Evolutionary conservation across 2,113 vertebrate genomes (phyloP), one percentile per base, ranked within the genome.

Genomic region (Dromas ardeola): DNA sequence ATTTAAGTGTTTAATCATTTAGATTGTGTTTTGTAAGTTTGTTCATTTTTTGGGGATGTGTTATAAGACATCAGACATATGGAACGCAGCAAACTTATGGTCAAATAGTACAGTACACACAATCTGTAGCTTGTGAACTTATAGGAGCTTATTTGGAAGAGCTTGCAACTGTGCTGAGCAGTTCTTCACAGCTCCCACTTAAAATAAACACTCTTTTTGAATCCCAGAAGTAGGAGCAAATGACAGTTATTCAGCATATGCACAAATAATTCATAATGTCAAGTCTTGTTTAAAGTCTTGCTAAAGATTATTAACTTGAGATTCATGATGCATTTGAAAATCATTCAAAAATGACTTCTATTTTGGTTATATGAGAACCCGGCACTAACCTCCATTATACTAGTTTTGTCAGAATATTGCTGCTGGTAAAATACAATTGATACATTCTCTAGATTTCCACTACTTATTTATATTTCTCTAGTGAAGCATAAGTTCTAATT

Each of bases 171-270:
- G 89, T 82, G 70, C 71, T 90, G 86, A 95, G 77, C 86, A 91
- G 83, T 76, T 93, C 93, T 94, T 93, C 96, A 95, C 97, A 96
- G 83, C 88, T 92, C 71, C 95, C 90, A 91, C 90, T 86, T 94
- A 73, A 86, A 79, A 95, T 81, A 90, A 77, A 34, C 94, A 77
- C 71, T 52, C 91, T 95, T 81, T 94, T 52, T 88, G 91, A 81
- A 93, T 77, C 71, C 85, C 79, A 96, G 82, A 95, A 94, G 86
- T 78, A 90, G 53, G 42, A 88, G 58, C 58, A 93, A 96, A 93
- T 81, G 47, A 93, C 59, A 97, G 83, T 72, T 89, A 83, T 95
- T 98, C 89, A 93, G 59, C 94, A 93, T 92, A 93, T 90, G 95
- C 91, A 92, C 93, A 94, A 86, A 91, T 91, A 91, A 94, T 92